Percentiles rank a stretch among this genome's conserved stretches.
These are phyloP conservation scores for Parapristionchus giblindavisi DNA, from an alignment of 2,888 invertebrate genomes.

Conservation along the genomic window DNA sequence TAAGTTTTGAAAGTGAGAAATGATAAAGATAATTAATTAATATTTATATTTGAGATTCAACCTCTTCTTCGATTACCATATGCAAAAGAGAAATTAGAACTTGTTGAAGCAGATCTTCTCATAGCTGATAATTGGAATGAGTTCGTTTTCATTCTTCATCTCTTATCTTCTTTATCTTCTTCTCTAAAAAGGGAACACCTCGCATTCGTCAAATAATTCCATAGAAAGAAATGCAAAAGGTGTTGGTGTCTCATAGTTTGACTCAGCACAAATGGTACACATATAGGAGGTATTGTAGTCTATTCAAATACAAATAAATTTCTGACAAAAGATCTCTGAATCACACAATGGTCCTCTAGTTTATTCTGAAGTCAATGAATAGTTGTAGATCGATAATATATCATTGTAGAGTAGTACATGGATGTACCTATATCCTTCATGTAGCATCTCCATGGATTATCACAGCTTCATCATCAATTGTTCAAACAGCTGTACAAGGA, in stretches of 20 bases:
- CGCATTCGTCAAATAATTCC: no score
- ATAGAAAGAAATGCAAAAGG: no score
- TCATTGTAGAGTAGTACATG: conserved; percentile 49
- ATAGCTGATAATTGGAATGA: conserved; percentile 22
- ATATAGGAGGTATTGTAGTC: no score
- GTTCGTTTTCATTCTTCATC: neutral
- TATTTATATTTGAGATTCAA: conserved; percentile 37
- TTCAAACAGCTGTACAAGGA: conserved; percentile 71
- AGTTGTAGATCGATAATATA: no score
- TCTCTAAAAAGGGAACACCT: no score
- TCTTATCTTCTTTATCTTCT: no score
- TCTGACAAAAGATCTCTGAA: no score
- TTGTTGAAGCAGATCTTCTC: conserved; percentile 73
- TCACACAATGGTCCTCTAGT: no score
- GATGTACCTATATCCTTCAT: conserved; percentile 55
- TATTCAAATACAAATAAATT: no score
- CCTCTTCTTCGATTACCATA: conserved; percentile 64
- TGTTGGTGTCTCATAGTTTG: no score
- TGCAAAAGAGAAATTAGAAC: conserved; percentile 71
- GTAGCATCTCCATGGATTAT: conserved; percentile 59
- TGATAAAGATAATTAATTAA: neutral
- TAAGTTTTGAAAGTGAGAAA: neutral
- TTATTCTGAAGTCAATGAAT: no score
- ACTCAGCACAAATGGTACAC: no score
- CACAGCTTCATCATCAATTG: conserved; percentile 56